Conservation (phyloP, 2,113 vertebrate species). For the Puma concolor region DNA sequence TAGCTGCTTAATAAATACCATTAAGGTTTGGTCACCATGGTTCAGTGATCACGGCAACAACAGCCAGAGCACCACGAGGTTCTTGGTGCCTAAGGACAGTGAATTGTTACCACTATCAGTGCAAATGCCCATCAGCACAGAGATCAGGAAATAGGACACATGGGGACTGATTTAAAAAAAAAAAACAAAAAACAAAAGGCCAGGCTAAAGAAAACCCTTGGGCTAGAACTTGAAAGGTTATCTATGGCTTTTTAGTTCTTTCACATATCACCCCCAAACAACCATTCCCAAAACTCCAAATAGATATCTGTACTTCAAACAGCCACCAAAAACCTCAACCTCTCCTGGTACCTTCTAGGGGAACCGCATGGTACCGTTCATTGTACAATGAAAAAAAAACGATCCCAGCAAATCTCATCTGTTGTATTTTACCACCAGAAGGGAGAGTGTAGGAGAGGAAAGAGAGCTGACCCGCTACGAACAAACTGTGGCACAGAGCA, state of each 20-base stretch:
- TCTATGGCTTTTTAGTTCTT: background rate
- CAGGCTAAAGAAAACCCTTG: background rate
- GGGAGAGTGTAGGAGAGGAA: background rate
- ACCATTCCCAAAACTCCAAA: background rate
- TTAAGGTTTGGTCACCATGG: background rate
- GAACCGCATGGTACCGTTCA: background rate
- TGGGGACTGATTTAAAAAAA: background rate
- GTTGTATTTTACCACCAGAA: background rate
- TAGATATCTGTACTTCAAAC: background rate
- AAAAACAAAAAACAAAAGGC: background rate
- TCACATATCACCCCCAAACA: background rate
- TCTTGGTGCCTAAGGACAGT: background rate
- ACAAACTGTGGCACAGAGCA: rapidly evolving
- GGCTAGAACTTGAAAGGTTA: background rate
- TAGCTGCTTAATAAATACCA: background rate
- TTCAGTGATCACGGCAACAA: background rate
- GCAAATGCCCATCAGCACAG: background rate
- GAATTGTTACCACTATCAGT: rapidly evolving
- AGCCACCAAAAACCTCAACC: background rate
- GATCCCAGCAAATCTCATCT: too few species aligned
- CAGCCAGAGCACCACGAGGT: too few species aligned
- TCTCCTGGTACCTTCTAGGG: background rate
- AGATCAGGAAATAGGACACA: background rate
- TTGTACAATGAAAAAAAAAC: background rate
- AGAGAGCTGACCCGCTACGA: rapidly evolving